Percentiles rank a stretch among this genome's conserved stretches.
Evolutionary conservation across 2,888 invertebrate genomes (phyloP).

Genomic region (Andricus curvator): DNA sequence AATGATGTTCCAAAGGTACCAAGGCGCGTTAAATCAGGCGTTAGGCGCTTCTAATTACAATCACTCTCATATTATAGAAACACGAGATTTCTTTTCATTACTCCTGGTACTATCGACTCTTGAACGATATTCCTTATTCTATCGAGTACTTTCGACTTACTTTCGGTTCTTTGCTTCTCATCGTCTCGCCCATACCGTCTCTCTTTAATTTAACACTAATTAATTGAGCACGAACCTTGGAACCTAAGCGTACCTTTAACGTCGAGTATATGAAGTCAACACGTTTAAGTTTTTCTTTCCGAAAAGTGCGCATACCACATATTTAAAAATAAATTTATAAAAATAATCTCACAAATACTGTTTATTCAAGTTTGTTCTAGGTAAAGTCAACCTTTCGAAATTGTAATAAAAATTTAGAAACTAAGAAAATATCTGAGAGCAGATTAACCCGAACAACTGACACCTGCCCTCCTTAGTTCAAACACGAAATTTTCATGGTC

Average conservation of each 20-base stretch:
- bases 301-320: constrained; percentile 39
- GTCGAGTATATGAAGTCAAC: constrained; percentile 58
- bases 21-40: constrained; percentile 54
- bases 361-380: neutral
- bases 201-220: constrained; percentile 42
- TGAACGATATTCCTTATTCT: constrained; percentile 32
- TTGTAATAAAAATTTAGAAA: neutral
- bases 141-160: constrained; percentile 55
- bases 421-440: neutral
- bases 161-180: constrained; percentile 44
- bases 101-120: constrained; percentile 13
- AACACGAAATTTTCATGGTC: neutral
- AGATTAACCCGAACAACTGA: too few relatives aligned
- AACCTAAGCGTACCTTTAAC: constrained; percentile 62
- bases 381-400: neutral
- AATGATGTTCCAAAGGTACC: constrained; percentile 51
- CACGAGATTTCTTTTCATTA: constrained; percentile 29
- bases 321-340: neutral
- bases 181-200: constrained; percentile 27
- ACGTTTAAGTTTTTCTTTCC: constrained; percentile 49
- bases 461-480: too few relatives aligned
- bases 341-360: neutral
- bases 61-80: constrained; percentile 29
- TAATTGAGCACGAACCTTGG: constrained; percentile 64
- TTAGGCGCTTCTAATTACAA: constrained; percentile 36